Evolutionary conservation across 30 jellyfish, hydroid and myxozoan genomes (phyloP), one percentile per base, ranked within the genome.

Genomic region (Hydra vulgaris): DNA sequence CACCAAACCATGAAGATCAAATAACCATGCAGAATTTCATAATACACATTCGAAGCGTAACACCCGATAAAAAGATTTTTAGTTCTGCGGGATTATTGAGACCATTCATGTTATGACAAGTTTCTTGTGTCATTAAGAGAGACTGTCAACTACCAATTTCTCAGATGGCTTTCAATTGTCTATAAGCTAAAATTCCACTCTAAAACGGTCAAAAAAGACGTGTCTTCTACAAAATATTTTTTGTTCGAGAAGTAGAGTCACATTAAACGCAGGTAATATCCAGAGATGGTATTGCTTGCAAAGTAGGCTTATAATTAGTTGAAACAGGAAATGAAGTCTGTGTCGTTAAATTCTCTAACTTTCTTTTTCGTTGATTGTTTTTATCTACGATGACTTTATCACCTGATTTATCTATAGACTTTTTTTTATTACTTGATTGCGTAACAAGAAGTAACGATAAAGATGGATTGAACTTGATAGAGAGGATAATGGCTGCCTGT

Each of bases 401-500:
- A 40, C 61, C 12, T 40, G 61, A 3, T 12, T 40, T 40, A 12
- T 40, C 61, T 12, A 40, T 12, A 40, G 61, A 40, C 12, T 40
- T 40, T 12, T 40, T 40, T 12, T 40, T 40, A 61, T 89, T 83
- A 71, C 89, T 83, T 0, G 97, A 87, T 12, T 90, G 82, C 17
- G 97, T 91, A 73, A 91, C 96, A 20, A 91, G 91, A 20, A 91
- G 88, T 8, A 86, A 86, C 27, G 95, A 85, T 52, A 91, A 77
- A 21, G 97, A 91, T 0, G 97, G 97, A 67, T 91, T 91, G 15
- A 89, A 84, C 67, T 76, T 91, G 85, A 91, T 86, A 8, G 97
- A 81, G 23, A 91, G 85, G 77, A 91, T 91, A 25, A 91, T 86
- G 27, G 90, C 97, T 5, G 97, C 97, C 82, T 91, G 97, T 19